A percentile compares a stretch with the other conserved stretches of the same genome.
Conservation (phyloP, 2,888 invertebrate genomes). For the Abrostola triplasia region DNA sequence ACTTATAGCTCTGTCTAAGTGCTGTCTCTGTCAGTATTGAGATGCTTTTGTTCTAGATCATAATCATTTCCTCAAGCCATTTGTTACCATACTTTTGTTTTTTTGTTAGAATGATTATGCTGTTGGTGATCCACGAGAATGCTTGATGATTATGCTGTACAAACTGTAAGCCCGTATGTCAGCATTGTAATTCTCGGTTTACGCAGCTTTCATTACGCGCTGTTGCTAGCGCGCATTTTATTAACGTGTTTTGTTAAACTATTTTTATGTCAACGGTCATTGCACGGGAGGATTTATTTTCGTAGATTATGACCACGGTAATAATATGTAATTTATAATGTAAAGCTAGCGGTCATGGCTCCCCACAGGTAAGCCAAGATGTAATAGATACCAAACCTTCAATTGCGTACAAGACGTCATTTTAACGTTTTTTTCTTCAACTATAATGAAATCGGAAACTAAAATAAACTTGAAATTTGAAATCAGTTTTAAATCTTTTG, state of each 20-base stretch:
- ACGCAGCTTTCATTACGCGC: slow-evolving; percentile 63
- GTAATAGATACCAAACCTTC: slow-evolving; percentile 3
- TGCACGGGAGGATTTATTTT: slow-evolving; percentile 57
- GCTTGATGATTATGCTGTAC: slow-evolving; percentile 8
- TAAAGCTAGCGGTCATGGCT: background rate
- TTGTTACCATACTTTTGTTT: no score
- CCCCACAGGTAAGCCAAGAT: slow-evolving; percentile 9
- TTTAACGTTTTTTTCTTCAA: no score
- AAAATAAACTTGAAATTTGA: no score
- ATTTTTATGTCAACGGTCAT: slow-evolving; percentile 68
- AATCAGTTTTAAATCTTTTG: no score
- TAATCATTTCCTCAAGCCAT: no score
- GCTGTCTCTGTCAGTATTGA: no score
- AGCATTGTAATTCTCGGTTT: slow-evolving; percentile 60
- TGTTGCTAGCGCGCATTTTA: slow-evolving; percentile 64
- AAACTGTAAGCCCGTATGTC: slow-evolving; percentile 52
- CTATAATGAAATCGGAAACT: no score
- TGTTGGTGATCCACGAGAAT: background rate
- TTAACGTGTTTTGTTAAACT: slow-evolving; percentile 60
- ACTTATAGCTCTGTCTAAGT: no score
- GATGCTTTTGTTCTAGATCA: no score
- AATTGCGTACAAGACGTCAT: no score
- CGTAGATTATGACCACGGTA: slow-evolving; percentile 37
- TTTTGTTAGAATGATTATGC: no score
- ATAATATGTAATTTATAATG: slow-evolving; percentile 33